A percentile compares a stretch with the other conserved stretches of the same genome.
phyloP scores from a whole-genome alignment of 35 echinoderm and acorn worm genomes.

The Strongylocentrotus purpuratus region DNA sequence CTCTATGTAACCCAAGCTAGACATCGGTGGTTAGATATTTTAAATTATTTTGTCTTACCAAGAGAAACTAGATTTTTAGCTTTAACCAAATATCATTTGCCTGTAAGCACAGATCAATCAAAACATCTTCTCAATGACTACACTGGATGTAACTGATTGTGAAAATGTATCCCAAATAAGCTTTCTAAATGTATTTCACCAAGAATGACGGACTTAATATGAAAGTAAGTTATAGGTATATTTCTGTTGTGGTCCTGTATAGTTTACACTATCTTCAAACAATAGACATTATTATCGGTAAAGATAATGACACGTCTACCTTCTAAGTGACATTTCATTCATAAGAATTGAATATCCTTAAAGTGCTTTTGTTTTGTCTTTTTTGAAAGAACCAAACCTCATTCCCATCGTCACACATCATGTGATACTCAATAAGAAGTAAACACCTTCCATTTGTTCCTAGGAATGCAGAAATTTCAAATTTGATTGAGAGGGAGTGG shows the following conservation, averaged over 20 bases:
- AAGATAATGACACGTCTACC: too few relatives aligned
- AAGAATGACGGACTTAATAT: not conserved
- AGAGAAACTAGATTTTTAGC: not conserved
- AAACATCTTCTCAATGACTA: not conserved
- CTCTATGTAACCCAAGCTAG: not conserved
- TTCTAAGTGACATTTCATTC: too few relatives aligned
- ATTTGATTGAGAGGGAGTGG: too few relatives aligned
- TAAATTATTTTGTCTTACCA: not conserved
- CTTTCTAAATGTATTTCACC: not conserved
- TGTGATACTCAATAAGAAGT: not conserved
- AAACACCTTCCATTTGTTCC: too few relatives aligned
- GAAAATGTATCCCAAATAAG: not conserved
- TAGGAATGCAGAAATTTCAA: too few relatives aligned
- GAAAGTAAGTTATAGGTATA: too few relatives aligned
- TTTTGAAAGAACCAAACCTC: not conserved
- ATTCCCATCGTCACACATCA: not conserved
- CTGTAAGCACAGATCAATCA: not conserved
- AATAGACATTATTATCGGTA: too few relatives aligned
- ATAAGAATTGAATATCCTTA: too few relatives aligned
- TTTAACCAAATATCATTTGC: not conserved
- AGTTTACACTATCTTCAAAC: too few relatives aligned
- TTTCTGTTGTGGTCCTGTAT: too few relatives aligned
- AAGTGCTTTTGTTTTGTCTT: too few relatives aligned
- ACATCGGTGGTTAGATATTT: not conserved
- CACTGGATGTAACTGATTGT: not conserved